Percentiles rank a stretch among this genome's conserved stretches.
Conservation (phyloP, 1,140 invertebrate species). For the Dreissena polymorpha region DNA sequence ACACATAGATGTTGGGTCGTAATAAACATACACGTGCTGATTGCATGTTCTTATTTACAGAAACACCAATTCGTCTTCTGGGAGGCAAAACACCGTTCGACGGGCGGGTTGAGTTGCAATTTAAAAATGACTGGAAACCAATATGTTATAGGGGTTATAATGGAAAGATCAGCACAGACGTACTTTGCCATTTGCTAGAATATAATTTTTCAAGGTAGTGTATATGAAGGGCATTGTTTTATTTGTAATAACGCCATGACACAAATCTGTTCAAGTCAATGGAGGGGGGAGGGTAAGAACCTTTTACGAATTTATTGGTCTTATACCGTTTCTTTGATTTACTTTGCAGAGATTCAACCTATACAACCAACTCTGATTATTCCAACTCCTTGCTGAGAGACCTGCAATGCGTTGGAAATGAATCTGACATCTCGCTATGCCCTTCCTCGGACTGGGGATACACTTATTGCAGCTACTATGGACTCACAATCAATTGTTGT, state of each 20-base stretch:
- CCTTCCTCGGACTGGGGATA: background rate
- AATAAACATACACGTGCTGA: background rate
- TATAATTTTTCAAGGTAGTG: background rate
- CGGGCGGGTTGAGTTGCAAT: background rate
- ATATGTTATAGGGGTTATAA: background rate
- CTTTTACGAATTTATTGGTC: too few relatives aligned
- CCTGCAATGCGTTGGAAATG: constrained; percentile 4
- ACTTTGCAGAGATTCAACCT: too few relatives aligned
- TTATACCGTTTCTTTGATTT: too few relatives aligned
- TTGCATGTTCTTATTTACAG: background rate
- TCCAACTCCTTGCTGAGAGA: background rate
- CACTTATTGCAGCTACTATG: background rate
- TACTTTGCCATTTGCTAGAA: background rate
- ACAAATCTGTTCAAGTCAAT: too few relatives aligned
- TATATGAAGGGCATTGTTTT: too few relatives aligned
- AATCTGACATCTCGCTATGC: constrained; percentile 7
- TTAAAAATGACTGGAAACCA: background rate
- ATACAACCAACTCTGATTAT: too few relatives aligned
- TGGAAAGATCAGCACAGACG: background rate
- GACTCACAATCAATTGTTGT: too few relatives aligned
- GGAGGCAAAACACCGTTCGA: background rate
- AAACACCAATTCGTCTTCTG: background rate
- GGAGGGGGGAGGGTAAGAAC: too few relatives aligned
- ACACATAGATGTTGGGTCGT: too few relatives aligned
- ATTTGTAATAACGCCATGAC: too few relatives aligned